Evolutionary conservation across 2,113 vertebrate species (phyloP).

Genomic region (Pseudorasbora parva): DNA sequence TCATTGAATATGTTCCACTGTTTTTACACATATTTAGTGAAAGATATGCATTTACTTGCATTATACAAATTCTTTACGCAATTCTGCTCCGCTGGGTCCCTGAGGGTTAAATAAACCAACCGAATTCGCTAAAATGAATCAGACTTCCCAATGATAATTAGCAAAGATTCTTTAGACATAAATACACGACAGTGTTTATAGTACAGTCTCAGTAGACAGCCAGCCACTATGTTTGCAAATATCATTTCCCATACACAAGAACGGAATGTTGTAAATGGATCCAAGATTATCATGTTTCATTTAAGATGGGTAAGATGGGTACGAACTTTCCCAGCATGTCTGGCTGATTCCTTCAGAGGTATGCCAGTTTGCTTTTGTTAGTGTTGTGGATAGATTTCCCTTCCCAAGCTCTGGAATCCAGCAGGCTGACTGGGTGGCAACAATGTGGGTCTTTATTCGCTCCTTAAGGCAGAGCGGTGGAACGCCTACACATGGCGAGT

Average conservation of each 20-base stretch:
- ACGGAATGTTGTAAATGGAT: conserved; percentile 51
- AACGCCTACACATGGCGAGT: conserved; percentile 27
- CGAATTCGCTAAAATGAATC: too few species aligned
- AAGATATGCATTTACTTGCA: too few species aligned
- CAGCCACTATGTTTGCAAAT: conserved; percentile 41
- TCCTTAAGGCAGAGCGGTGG: conserved; percentile 52
- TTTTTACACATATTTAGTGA: not conserved
- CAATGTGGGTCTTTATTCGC: conserved; percentile 66
- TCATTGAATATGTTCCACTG: not conserved
- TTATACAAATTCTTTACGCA: too few species aligned
- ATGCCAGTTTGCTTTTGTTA: conserved; percentile 68
- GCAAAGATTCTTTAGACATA: not conserved
- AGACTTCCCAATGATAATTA: not conserved
- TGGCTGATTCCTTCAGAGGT: conserved; percentile 58
- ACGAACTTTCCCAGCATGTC: conserved; percentile 68
- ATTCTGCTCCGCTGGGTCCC: not conserved
- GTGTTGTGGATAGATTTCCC: conserved; percentile 66
- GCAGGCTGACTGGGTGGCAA: conserved; percentile 59
- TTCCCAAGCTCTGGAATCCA: conserved; percentile 62
- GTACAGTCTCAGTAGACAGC: conserved; percentile 60
- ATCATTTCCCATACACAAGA: conserved; percentile 51
- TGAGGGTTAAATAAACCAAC: too few species aligned
- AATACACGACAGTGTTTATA: conserved; percentile 9
- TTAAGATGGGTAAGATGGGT: conserved; percentile 27
- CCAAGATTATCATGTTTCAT: conserved; percentile 41